These are phyloP conservation scores for Diglossa cyanea DNA, from an alignment of 2,797 vertebrate species.

Conservation along the genomic window DNA sequence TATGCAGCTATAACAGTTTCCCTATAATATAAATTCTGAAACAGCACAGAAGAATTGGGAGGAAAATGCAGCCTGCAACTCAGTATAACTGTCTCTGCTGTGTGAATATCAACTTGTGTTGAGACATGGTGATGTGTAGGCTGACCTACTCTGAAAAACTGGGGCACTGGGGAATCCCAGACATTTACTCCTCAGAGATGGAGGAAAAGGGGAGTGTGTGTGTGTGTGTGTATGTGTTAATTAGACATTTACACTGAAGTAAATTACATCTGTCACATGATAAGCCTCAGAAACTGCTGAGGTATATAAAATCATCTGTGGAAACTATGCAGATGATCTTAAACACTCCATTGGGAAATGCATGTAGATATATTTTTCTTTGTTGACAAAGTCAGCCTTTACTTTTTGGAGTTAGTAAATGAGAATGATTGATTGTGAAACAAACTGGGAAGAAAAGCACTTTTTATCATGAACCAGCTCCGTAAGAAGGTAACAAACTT, in stretches of 20 bases:
- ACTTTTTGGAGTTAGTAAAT: not conserved
- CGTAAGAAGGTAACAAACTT: not conserved
- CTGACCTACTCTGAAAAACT: constrained; percentile 15
- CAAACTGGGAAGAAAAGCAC: not conserved
- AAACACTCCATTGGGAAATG: not conserved
- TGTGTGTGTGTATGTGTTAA: constrained; percentile 34
- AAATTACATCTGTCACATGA: constrained; percentile 32
- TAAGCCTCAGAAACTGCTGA: not conserved
- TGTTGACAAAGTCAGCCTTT: not conserved
- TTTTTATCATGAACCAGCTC: not conserved
- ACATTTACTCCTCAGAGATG: not conserved
- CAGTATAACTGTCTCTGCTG: not conserved
- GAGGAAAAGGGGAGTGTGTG: not conserved
- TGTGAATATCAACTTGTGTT: not conserved
- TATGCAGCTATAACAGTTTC: not conserved
- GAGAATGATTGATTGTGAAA: not conserved
- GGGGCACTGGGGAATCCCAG: constrained; percentile 11
- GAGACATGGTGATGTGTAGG: not conserved
- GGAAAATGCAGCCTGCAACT: not conserved
- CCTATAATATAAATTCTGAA: not conserved
- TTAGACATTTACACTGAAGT: constrained; percentile 49
- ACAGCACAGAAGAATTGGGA: not conserved
- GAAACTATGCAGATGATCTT: not conserved
- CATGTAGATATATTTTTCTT: not conserved
- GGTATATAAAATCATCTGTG: not conserved